phyloP scores from a whole-genome alignment of 2,113 vertebrate genomes.

The Alexandromys fortis region DNA sequence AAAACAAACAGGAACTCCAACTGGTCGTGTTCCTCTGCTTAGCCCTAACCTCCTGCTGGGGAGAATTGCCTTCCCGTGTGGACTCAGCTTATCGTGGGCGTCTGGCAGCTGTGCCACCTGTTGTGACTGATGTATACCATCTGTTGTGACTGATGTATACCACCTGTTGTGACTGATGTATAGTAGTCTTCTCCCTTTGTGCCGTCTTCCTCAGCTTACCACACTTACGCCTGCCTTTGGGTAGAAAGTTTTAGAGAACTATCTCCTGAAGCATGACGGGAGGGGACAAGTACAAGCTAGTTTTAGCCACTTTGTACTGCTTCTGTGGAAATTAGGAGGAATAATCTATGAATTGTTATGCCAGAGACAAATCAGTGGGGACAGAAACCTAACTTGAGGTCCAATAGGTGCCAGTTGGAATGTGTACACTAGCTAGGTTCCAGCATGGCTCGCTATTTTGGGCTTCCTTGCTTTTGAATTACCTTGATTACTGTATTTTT shows the following conservation, averaged over 20 bases:
- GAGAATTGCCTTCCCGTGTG: neutral
- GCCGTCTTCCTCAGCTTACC: neutral
- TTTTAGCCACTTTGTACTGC: neutral
- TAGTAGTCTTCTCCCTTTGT: neutral
- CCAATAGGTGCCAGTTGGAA: neutral
- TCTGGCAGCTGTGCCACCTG: neutral
- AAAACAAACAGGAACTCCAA: neutral
- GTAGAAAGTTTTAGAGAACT: neutral
- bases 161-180: too few relatives aligned
- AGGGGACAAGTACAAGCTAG: neutral
- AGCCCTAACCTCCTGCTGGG: neutral
- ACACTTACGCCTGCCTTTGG: neutral
- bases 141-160: neutral
- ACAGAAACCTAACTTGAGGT: neutral
- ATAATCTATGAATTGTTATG: neutral
- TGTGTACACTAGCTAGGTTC: neutral
- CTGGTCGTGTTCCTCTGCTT: neutral
- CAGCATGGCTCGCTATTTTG: neutral
- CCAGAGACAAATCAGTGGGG: neutral
- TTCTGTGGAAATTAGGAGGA: neutral
- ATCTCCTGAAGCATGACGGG: neutral
- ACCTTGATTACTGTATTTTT: neutral
- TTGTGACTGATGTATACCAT: neutral
- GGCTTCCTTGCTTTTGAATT: neutral
- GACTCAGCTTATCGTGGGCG: neutral